Evolutionary conservation across 2,113 vertebrate genomes (phyloP).

Genomic region (Eulemur macaco): DNA sequence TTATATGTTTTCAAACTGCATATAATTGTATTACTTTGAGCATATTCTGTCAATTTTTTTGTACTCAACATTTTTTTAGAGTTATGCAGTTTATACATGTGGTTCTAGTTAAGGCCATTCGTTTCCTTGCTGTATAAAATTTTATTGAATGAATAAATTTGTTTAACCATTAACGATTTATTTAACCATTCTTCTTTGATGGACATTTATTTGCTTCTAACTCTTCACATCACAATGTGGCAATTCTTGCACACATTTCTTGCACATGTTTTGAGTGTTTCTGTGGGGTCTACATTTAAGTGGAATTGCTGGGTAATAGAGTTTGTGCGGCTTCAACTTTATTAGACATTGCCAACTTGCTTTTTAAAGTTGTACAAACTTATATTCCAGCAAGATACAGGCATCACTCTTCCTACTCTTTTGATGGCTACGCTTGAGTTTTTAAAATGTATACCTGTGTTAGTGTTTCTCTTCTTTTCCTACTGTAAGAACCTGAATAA

Average conservation of each 20-base stretch:
- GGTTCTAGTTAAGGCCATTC: neutral
- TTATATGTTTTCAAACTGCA: neutral
- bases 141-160: neutral
- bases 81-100: neutral
- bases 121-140: neutral
- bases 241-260: neutral
- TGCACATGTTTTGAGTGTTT: neutral
- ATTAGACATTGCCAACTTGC: neutral
- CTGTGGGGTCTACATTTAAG: neutral
- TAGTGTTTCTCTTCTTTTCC: neutral
- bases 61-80: neutral
- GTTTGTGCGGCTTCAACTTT: neutral
- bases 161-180: neutral
- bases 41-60: neutral
- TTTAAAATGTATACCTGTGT: neutral
- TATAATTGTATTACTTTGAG: neutral
- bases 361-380: neutral
- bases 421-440: neutral
- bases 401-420: neutral
- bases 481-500: neutral
- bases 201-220: neutral
- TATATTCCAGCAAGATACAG: neutral
- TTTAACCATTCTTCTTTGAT: neutral
- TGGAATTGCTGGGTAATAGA: neutral
- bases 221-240: neutral